Evolutionary conservation across 2,113 vertebrate genomes (phyloP), one percentile per base, ranked within the genome.

Genomic region (Cyanoramphus novaezelandiae): DNA sequence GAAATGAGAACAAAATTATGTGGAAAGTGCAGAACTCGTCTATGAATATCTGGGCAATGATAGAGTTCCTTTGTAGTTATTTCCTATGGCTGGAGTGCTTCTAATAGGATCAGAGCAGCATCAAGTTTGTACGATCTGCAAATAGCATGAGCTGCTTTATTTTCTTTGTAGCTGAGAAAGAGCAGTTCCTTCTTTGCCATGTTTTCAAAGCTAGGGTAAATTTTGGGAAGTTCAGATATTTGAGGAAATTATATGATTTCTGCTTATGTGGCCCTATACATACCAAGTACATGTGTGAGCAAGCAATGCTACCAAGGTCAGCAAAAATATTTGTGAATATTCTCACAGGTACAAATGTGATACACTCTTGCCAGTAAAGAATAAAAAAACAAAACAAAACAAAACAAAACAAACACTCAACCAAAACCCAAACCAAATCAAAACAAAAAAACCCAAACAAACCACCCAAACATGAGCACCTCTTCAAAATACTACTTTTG

Each of bases 191-290:
- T 13, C 63, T 67, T 77, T 47, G 27, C 53, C 17, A 6, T 23
- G 3, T 47, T 83, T 86, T 46, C 55, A 59, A 79, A 35, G 7
- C 10, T 49, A 57, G 10, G 39, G 31, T 63, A 21, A 13, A 88
- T 88, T 70, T 69, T 27, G 15, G 20, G 15, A 80, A 39, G 60
- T 83, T 82, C 43, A 82, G 37, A 5, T 71, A 44, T 91, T 75
- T 90, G 84, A 53, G 90, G 70, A 55, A 44, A 57, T 13, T 3
- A 17, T 28, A 39, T 17, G n/a, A 35, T 50, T 37, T 19, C 37
- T 63, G 7, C 21, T 84, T 23, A 29, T 2, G 6, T 7, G 12
- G 13, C n/a, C 28, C n/a, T 31, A 8, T 47, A 5, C 0, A 0
- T 7, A 21, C 15, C 20, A 10, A 15, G 23, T 59, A 7, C 16